Evolutionary conservation across 1,140 invertebrate genomes (phyloP).

Genomic region (Drosophila lacteicornis): DNA sequence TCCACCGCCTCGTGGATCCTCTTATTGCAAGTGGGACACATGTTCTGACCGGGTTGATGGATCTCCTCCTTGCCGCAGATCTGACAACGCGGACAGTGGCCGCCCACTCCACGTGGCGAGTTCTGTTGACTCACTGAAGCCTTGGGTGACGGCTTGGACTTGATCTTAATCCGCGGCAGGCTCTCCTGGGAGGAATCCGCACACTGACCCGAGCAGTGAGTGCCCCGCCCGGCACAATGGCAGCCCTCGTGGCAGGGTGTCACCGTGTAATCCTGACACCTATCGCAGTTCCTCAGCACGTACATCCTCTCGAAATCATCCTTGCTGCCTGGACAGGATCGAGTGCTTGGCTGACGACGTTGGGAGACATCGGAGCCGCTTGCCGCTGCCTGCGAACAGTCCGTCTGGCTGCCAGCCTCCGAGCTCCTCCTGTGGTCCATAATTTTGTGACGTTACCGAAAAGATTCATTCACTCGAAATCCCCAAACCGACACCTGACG

Average conservation of each 20-base stretch:
- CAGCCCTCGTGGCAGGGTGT: slow-evolving; percentile 3
- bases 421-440: slow-evolving; percentile 50
- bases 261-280: slow-evolving; percentile 27
- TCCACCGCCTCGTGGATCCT: slow-evolving; percentile 30
- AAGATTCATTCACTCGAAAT: slow-evolving; percentile 34
- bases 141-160: not conserved
- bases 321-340: slow-evolving; percentile 2
- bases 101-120: slow-evolving; percentile 3
- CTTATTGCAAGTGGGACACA: slow-evolving; percentile 38
- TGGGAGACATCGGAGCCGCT: not conserved
- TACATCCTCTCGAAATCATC: slow-evolving; percentile 16
- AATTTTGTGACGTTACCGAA: slow-evolving; percentile 55
- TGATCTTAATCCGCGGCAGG: not conserved
- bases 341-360: too few relatives aligned
- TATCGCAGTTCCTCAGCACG: slow-evolving; percentile 37
- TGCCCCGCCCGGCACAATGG: not conserved
- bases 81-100: slow-evolving; percentile 14
- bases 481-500: not conserved
- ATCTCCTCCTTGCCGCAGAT: slow-evolving; percentile 16
- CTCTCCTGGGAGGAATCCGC: not conserved
- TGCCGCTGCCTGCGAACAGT: not conserved
- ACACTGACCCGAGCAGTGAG: not conserved
- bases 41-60: not conserved
- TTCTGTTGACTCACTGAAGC: too few relatives aligned
- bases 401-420: slow-evolving; percentile 7